These are phyloP conservation scores for Nasonia longicornis DNA, from an alignment of 1,140 invertebrate species.

Conservation along the genomic window DNA sequence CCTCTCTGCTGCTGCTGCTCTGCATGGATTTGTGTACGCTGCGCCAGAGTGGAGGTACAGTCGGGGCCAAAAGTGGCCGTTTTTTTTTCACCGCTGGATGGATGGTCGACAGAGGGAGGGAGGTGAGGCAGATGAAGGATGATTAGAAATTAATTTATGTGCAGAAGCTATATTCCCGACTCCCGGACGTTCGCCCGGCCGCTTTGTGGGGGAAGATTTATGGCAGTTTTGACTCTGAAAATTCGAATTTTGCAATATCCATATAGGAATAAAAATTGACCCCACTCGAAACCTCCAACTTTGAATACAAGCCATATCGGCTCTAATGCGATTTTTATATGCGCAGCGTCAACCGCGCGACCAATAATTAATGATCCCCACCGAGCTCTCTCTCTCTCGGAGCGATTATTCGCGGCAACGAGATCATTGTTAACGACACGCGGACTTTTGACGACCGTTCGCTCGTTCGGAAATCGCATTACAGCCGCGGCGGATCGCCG, in stretches of 20 bases:
- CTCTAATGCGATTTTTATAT: slow-evolving; percentile 45
- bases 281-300: too few relatives aligned
- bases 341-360: slow-evolving; percentile 1
- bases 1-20: neutral
- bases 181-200: too few relatives aligned
- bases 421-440: slow-evolving; percentile 24
- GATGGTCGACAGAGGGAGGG: neutral
- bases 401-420: slow-evolving; percentile 4
- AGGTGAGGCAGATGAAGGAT: neutral
- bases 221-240: neutral
- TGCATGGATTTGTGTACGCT: slow-evolving; percentile 8
- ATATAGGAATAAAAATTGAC: too few relatives aligned
- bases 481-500: neutral
- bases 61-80: neutral
- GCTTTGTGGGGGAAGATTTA: neutral
- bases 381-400: neutral
- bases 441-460: slow-evolving; percentile 4
- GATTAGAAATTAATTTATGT: slow-evolving; percentile 36
- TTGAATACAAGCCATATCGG: neutral
- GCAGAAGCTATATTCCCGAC: neutral
- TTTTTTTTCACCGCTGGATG: too few relatives aligned
- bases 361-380: slow-evolving; percentile 52
- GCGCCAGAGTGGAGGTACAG: neutral
- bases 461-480: slow-evolving; percentile 41
- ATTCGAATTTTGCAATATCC: too few relatives aligned